A percentile compares a stretch with the other conserved stretches of the same genome.
Evolutionary conservation across 1,140 invertebrate genomes (phyloP).

Genomic region (Drosophila repletoides): DNA sequence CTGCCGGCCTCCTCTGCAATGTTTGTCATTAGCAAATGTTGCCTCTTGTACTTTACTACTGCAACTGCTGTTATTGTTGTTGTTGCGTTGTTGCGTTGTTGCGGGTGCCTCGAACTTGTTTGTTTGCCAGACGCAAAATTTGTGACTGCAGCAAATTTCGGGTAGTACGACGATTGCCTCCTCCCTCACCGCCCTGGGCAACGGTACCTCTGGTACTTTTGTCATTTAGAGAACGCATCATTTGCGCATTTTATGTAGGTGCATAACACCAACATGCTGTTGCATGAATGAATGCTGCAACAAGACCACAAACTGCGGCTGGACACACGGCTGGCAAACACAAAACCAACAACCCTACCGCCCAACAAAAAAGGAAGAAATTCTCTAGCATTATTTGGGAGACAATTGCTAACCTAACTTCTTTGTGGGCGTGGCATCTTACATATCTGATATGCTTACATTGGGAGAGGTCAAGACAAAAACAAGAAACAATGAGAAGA

Average conservation of each 20-base stretch:
- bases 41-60: conserved; percentile 68
- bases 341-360: too few relatives aligned
- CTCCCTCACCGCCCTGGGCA: background rate
- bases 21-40: conserved; percentile 79
- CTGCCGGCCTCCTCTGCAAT: conserved; percentile 29
- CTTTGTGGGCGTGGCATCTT: too few relatives aligned
- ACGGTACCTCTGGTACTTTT: background rate
- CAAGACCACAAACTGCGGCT: conserved; percentile 46
- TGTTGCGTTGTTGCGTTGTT: conserved; percentile 21
- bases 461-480: too few relatives aligned
- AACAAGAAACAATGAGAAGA: too few relatives aligned
- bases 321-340: conserved; percentile 1
- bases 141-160: conserved; percentile 75
- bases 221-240: conserved; percentile 67
- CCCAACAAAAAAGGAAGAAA: too few relatives aligned
- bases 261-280: conserved; percentile 53
- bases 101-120: conserved; percentile 21
- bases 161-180: too few relatives aligned
- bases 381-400: too few relatives aligned
- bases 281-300: conserved; percentile 54
- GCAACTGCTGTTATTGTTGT: conserved; percentile 29
- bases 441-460: too few relatives aligned
- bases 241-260: conserved; percentile 72
- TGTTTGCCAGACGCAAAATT: conserved; percentile 57
- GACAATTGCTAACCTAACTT: too few relatives aligned